Evolutionary conservation across 2,888 invertebrate genomes (phyloP), one percentile per base, ranked within the genome.

Genomic region (Lacanobia oleracea): DNA sequence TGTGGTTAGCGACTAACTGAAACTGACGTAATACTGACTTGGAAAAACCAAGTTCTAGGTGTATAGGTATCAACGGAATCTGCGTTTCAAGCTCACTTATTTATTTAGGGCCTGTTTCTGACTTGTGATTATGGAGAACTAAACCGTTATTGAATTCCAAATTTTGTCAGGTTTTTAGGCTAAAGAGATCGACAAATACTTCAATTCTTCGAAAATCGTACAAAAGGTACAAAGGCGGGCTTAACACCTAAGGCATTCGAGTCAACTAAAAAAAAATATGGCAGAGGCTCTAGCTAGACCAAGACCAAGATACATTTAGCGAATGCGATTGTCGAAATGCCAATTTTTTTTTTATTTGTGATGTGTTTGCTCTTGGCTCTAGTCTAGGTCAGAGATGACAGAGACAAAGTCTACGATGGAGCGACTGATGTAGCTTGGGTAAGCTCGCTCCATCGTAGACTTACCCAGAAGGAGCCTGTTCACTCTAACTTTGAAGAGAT

Each of bases 1-100:
- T 51, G 57, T 50, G 37, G 77, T 59, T 51, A 33, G n/a, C 16
- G 14, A 23, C 16, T 50, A 67, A n/a, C 9, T 33, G 4, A 43
- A 0, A 12, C 48, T 51, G 23, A 43, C 33, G 43, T 67, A 45
- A 10, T 12, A 16, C 65, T n/a, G 3, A 4, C 37, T 56, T 43
- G 51, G 57, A 10, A 45, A 59, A 68, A n/a, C 14, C 57, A 21
- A 40, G 8, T 21, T 57, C 6, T 10, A 37, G 14, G 14, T 1
- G n/a, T 40, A 33, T 33, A 33, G 6, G 6, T 33, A 40, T 9
- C 8, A 8, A 48, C 48, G 9, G 40, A 43, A 23, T 8, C n/a
- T 21, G 16, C 9, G 43, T 43, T 60, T 18, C 43, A 23, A 45
- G 16, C 16, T 60, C 2, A 12, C 1, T 59, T 40, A 56, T 33